Evolutionary conservation across 2,888 invertebrate genomes (phyloP), one percentile per base, ranked within the genome.

Genomic region (Ormyrus rosae): DNA sequence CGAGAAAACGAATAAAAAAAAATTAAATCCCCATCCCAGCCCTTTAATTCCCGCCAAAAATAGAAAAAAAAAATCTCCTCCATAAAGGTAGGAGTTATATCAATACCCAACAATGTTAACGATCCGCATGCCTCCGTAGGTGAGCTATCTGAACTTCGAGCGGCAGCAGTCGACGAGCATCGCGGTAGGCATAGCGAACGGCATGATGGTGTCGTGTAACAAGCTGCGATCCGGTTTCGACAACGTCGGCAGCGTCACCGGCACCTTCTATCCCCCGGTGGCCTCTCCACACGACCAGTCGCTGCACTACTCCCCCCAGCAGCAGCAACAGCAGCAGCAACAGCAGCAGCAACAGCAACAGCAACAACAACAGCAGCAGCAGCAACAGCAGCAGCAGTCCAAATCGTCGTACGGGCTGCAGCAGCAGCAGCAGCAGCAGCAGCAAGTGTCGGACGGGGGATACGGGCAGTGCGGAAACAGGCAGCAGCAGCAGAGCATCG

Each of bases 211-310:
- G 67, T 95, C 95, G 83, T 95, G 95, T 94, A 96, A 96, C 89
- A 95, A 96, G 73, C 95, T 96, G 88, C 94, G 96, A 85, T 95
- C 96, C 60, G 92, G 96, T 82, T 93, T 96, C 48, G 96, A 96
- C 87, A 96, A 96, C 88, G 95, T 96, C 0, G 96, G 96, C 82
- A 93, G 96, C 50, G 96, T 96, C 11, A 96, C 96, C n/a, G 96
- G 96, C 13, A 97, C 97, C 6, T 97, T 96, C 91, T 97, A 96
- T 89, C 97, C 97, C 34, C 97, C 97, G 0, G 95, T 96, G 46
- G 96, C 96, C 5, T 95, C 96, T 48, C 95, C 96, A 4, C 96
- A 96, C 88, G 96, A 95, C 86, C 95, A 95, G 88, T 91, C 95
- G 81, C 90, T 96, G 55, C 91, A 91, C 81, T 90, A 90, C 83